Percentiles rank a stretch among this genome's conserved stretches.
Evolutionary conservation across 1,140 invertebrate genomes (phyloP).

Genomic region (Scaptodrosophila lebanonensis): DNA sequence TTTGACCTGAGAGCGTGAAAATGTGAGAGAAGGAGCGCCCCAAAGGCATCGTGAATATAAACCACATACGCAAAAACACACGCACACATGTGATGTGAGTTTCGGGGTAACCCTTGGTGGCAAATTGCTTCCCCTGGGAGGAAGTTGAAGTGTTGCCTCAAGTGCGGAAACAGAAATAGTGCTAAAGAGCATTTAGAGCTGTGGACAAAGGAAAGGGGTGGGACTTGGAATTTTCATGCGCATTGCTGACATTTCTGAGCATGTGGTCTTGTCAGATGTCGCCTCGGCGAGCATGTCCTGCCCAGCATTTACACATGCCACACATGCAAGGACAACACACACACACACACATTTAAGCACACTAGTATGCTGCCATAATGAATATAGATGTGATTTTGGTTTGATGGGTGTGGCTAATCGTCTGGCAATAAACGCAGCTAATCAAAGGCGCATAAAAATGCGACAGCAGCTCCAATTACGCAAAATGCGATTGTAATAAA

Average conservation of each 20-base stretch:
- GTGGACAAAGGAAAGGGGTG: conserved; percentile 19
- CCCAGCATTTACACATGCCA: background rate
- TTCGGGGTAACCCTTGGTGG: conserved; percentile 43
- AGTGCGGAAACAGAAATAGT: conserved; percentile 37
- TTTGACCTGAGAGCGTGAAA: conserved; percentile 47
- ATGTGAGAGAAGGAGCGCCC: conserved; percentile 2
- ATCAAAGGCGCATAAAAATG: conserved; percentile 64
- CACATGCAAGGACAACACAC: background rate
- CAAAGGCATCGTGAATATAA: conserved; percentile 10
- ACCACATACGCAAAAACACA: background rate
- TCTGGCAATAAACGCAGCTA: conserved; percentile 64
- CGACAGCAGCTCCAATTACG: conserved; percentile 54
- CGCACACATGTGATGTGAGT: conserved; percentile 39
- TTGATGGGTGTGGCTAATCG: conserved; percentile 73
- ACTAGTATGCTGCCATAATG: conserved; percentile 56
- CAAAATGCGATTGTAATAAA: conserved; percentile 69
- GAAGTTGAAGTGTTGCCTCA: conserved; percentile 56
- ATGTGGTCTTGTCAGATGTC: conserved; percentile 42
- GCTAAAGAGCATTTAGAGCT: conserved; percentile 18
- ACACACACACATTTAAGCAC: conserved; percentile 9
- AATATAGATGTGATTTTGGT: conserved; percentile 72
- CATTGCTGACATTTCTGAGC: conserved; percentile 75
- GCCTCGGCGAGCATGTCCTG: background rate
- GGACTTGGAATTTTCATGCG: conserved; percentile 69
- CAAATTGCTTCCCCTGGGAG: conserved; percentile 76